Percentiles rank a stretch among this genome's conserved stretches.
These are phyloP conservation scores for Sarcoramphus papa DNA, from an alignment of 2,797 vertebrate genomes.

Conservation along the genomic window DNA sequence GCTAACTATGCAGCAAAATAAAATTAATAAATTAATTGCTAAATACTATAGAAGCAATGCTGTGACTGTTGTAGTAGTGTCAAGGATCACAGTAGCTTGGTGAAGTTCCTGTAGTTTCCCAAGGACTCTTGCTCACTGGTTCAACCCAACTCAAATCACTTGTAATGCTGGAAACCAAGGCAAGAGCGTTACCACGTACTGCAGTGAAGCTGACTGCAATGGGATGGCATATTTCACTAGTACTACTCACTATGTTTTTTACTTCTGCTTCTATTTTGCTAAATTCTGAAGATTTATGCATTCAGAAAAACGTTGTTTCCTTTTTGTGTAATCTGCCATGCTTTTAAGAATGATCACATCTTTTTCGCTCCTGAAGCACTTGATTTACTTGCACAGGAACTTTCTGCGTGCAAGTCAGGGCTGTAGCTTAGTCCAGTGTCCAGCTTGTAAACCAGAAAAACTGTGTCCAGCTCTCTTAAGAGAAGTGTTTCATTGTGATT, in stretches of 20 bases:
- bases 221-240: not conserved
- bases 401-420: not conserved
- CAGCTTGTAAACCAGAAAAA: not conserved
- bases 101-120: not conserved
- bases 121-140: not conserved
- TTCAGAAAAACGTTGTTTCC: not conserved
- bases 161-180: not conserved
- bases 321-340: not conserved
- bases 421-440: not conserved
- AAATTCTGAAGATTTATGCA: not conserved
- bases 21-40: not conserved
- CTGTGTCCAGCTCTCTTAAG: not conserved
- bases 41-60: not conserved
- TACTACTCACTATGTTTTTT: not conserved
- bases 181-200: not conserved
- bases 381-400: not conserved
- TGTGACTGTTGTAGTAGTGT: not conserved
- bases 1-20: not conserved
- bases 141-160: not conserved
- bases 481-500: not conserved
- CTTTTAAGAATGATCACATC: not conserved
- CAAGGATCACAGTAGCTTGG: not conserved
- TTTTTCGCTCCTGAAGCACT: not conserved
- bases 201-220: not conserved
- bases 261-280: not conserved